phyloP scores from a whole-genome alignment of 2,888 invertebrate species.

The Dioctria linearis region DNA sequence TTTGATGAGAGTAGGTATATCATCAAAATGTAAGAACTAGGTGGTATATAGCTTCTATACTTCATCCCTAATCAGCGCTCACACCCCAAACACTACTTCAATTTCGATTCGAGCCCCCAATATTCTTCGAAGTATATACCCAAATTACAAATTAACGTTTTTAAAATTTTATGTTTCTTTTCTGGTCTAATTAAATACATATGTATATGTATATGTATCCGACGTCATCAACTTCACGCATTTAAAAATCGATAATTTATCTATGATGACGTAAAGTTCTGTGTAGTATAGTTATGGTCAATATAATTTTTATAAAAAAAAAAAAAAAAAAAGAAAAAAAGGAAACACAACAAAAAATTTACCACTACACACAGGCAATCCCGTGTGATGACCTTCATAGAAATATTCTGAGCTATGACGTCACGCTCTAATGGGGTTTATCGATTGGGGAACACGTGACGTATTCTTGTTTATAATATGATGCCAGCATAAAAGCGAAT shows the following conservation, averaged over 20 bases:
- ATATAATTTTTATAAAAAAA: too few species aligned
- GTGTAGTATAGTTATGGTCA: too few species aligned
- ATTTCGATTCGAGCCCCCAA: neutral
- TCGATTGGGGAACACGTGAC: constrained; percentile 36
- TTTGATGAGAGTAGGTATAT: neutral
- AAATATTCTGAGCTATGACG: constrained; percentile 15
- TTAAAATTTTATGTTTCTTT: too few species aligned
- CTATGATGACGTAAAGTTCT: constrained; percentile 20
- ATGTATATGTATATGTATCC: too few species aligned
- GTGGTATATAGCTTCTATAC: neutral
- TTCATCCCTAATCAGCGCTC: neutral
- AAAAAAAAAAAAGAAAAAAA: too few species aligned
- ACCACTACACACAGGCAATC: neutral
- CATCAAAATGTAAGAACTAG: too few species aligned
- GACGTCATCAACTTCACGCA: constrained; percentile 8
- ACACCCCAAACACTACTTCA: constrained; percentile 1
- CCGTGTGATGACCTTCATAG: constrained; percentile 19
- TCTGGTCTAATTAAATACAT: too few species aligned
- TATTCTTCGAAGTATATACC: too few species aligned
- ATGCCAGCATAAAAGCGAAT: constrained; percentile 2
- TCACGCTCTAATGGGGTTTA: constrained; percentile 22
- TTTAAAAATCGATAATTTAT: constrained; percentile 25
- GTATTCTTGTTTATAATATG: constrained; percentile 1
- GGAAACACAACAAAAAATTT: neutral
- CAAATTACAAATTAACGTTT: too few species aligned